Conservation (phyloP, 2,797 vertebrate species). For the Propithecus perrieri region DNA sequence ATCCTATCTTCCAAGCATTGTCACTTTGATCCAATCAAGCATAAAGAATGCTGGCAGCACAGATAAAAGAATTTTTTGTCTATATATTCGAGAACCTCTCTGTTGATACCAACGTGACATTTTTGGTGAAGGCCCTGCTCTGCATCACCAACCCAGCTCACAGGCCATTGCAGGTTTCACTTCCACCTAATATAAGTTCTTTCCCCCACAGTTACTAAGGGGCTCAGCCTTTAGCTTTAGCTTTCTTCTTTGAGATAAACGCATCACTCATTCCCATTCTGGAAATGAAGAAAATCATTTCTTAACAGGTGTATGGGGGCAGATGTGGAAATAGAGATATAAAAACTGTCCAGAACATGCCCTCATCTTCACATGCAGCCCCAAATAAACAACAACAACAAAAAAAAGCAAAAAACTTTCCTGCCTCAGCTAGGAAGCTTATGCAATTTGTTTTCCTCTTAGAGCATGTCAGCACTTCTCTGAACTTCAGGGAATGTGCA, state of each 20-base stretch:
- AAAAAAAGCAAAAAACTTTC: not conserved
- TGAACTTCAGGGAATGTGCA: conserved; percentile 73
- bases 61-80: not conserved
- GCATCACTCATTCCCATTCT: not conserved
- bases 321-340: not conserved
- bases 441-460: conserved; percentile 68
- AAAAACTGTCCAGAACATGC: not conserved
- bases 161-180: not conserved
- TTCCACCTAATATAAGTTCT: not conserved
- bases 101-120: not conserved
- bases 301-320: not conserved
- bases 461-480: conserved; percentile 66
- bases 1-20: not conserved
- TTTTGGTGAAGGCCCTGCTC: not conserved
- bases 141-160: not conserved
- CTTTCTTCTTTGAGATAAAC: conserved; percentile 10
- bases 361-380: not conserved
- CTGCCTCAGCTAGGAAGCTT: conserved; percentile 45
- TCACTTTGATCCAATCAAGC: not conserved
- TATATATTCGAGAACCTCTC: not conserved
- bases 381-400: not conserved
- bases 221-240: not conserved
- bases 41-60: not conserved
- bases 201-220: not conserved
- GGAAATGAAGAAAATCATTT: conserved; percentile 7